Percentiles rank a stretch among this genome's conserved stretches.
Conservation (phyloP, 2,888 invertebrate genomes). For the Morpho achilles region DNA sequence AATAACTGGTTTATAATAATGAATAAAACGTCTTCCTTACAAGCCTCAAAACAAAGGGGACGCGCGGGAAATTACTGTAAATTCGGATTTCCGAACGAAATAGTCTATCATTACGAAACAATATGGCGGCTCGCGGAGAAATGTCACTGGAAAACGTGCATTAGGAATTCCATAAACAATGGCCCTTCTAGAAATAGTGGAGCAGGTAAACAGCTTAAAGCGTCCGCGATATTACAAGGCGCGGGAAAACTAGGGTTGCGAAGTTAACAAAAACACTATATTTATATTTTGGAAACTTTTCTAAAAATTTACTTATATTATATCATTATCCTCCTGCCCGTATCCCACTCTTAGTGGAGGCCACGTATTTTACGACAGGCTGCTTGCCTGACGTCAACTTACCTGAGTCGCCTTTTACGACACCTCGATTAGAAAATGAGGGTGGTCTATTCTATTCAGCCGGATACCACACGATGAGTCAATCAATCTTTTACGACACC, state of each 20-base stretch:
- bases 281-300: not conserved
- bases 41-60: not conserved
- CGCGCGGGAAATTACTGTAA: slow-evolving; percentile 4
- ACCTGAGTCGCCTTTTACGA: too few relatives aligned
- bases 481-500: too few relatives aligned
- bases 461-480: too few relatives aligned
- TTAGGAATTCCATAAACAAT: slow-evolving; percentile 72
- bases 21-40: too few relatives aligned
- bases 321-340: too few relatives aligned
- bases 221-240: slow-evolving; percentile 4
- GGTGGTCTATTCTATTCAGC: too few relatives aligned
- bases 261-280: not conserved
- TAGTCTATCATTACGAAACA: slow-evolving; percentile 23
- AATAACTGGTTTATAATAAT: too few relatives aligned
- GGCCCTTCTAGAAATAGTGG: slow-evolving; percentile 60
- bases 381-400: too few relatives aligned
- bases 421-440: too few relatives aligned
- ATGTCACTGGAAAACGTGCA: slow-evolving; percentile 51
- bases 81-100: slow-evolving; percentile 17
- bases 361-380: too few relatives aligned
- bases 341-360: too few relatives aligned
- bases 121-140: slow-evolving; percentile 43
- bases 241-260: slow-evolving; percentile 1
- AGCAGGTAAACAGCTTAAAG: slow-evolving; percentile 44
- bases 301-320: too few relatives aligned